Evolutionary conservation across 2,797 vertebrate species (phyloP).

Genomic region (Labeo calbasu): DNA sequence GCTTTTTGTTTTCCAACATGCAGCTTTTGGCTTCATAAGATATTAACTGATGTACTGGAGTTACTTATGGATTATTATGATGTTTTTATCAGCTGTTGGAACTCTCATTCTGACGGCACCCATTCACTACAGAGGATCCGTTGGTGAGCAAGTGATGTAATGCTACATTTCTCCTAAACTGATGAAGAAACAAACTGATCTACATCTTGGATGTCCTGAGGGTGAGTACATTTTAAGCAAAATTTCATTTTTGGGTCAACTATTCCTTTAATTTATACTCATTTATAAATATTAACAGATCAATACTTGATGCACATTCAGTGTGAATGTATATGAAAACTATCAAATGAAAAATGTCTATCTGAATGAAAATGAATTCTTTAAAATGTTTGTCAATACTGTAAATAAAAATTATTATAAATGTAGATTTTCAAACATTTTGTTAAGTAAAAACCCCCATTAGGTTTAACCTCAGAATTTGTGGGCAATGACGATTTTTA

Average conservation of each 20-base stretch:
- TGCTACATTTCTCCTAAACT: not conserved
- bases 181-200: not conserved
- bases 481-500: not conserved
- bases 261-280: not conserved
- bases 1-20: not conserved
- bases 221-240: not conserved
- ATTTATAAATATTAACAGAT: not conserved
- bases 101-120: not conserved
- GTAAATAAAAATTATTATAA: not conserved
- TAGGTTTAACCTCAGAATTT: not conserved
- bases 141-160: not conserved
- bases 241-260: not conserved
- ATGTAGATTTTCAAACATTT: not conserved
- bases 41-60: not conserved
- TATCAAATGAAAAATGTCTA: not conserved
- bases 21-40: not conserved
- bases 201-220: not conserved
- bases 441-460: not conserved
- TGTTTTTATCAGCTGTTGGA: not conserved
- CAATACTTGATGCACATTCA: not conserved
- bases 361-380: not conserved
- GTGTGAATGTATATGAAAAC: not conserved
- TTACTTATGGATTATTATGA: not conserved
- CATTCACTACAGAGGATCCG: not conserved
- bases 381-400: not conserved